Evolutionary conservation across 1,140 invertebrate species (phyloP), one percentile per base, ranked within the genome.

Genomic region (Callitettix versicolor): DNA sequence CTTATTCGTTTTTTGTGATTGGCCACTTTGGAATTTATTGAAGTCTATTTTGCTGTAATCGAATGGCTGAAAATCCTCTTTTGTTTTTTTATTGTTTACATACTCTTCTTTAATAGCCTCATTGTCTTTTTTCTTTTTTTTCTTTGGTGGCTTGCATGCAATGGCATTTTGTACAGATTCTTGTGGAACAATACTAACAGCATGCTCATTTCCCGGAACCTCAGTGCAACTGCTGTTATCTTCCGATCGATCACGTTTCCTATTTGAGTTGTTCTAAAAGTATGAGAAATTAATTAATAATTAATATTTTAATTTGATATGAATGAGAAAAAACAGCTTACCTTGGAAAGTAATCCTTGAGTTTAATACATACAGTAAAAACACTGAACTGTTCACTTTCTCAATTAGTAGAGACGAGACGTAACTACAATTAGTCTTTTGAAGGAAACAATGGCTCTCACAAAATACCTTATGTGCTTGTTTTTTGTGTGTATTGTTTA

Each of bases 11-110:
- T 34, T 43, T 6, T 17, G 5, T 6, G 20, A 3, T 17, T 40
- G 11, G 1, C 34, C n/a, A 18, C 26, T 52, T 22, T 57, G 48
- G 17, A 53, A 57, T 20, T 53, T 5, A n/a, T 42, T 53, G 33
- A 33, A 57, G 30, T 57, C 48, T 7, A 53, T 49, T 30, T 50
- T 21, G 20, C 43, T 50, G 41, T 57, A 57, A 24, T 57, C 56
- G 43, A 53, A 57, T 7, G 46, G 48, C 21, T 20, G 15, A 40
- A 57, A 57, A n/a, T 33, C 33, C 18, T 17, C 6, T 34, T 17
- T 47, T 36, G 21, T 34, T 41, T 14, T 7, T 2, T n/a, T 22
- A 3, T 44, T 43, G 49, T 43, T 21, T 14, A 12, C n/a, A 5
- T 14, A 21, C 4, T 18, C 26, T 43, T 24, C 5, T 54, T 49